Evolutionary conservation across 1,140 invertebrate genomes (phyloP).

Genomic region (Drosophila setifemur): DNA sequence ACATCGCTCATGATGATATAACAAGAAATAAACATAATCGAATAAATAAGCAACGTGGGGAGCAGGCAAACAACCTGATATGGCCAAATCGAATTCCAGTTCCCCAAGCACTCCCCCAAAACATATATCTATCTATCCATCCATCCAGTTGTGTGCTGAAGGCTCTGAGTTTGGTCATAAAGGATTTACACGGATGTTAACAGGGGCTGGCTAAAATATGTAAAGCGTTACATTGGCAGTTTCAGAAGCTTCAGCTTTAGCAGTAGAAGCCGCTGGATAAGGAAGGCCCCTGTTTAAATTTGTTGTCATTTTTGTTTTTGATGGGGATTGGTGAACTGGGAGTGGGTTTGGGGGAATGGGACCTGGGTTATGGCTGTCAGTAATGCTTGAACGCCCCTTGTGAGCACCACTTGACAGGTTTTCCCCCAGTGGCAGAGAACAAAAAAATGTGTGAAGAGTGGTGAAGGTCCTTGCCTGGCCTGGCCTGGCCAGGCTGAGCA

Average conservation of each 20-base stretch:
- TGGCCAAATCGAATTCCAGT: constrained; percentile 64
- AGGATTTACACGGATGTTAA: constrained; percentile 77
- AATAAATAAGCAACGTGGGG: constrained; percentile 62
- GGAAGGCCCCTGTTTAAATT: constrained; percentile 59
- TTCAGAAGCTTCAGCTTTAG: constrained; percentile 21
- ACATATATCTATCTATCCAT: no score
- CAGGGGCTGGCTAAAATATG: constrained; percentile 64
- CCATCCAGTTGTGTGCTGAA: constrained; percentile 13
- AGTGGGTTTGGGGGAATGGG: background rate
- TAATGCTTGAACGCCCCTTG: constrained; percentile 62
- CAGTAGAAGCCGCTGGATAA: background rate
- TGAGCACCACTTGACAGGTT: constrained; percentile 67
- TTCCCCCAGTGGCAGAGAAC: constrained; percentile 10
- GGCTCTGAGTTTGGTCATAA: constrained; percentile 63
- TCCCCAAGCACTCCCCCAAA: background rate
- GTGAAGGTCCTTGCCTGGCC: constrained; percentile 8
- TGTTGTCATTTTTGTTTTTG: constrained; percentile 57
- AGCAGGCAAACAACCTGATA: constrained; percentile 26
- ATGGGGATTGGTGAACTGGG: constrained; percentile 5
- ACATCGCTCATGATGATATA: constrained; percentile 45
- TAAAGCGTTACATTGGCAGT: constrained; percentile 58
- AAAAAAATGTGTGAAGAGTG: no score
- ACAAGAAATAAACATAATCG: constrained; percentile 75
- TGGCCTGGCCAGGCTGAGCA: constrained; percentile 27
- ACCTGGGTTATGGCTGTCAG: constrained; percentile 48